A percentile compares a stretch with the other conserved stretches of the same genome.
These are phyloP conservation scores for Phocoena phocoena DNA, from an alignment of 2,113 vertebrate genomes.

Conservation along the genomic window DNA sequence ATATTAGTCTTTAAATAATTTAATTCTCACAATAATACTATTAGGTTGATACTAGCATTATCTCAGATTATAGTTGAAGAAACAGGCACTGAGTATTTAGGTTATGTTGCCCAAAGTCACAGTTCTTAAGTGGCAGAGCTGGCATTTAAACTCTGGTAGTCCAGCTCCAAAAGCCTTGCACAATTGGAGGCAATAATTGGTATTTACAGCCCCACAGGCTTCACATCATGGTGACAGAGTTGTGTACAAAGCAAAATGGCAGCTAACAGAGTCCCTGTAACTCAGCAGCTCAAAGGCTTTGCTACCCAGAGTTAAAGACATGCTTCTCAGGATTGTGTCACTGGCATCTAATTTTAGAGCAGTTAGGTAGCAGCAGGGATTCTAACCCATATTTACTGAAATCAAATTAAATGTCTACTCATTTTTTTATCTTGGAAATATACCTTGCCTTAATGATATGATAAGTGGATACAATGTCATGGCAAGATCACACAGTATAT, in stretches of 20 bases:
- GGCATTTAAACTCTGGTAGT: background rate
- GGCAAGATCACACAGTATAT: background rate
- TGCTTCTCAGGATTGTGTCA: background rate
- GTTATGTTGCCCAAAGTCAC: background rate
- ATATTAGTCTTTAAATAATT: background rate
- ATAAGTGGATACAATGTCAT: background rate
- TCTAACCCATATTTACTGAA: slow-evolving; percentile 54
- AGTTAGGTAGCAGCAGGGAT: slow-evolving; percentile 35
- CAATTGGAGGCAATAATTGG: background rate
- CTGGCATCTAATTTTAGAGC: slow-evolving; percentile 28
- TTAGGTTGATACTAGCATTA: background rate
- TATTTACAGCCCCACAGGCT: background rate
- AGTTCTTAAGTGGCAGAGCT: background rate
- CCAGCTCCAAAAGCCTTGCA: background rate
- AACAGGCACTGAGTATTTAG: background rate
- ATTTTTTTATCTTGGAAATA: slow-evolving; percentile 24
- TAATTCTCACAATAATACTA: background rate
- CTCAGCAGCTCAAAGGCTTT: background rate
- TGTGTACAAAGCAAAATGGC: background rate
- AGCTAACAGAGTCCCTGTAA: background rate
- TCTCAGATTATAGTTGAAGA: background rate
- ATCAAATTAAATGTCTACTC: slow-evolving; percentile 47
- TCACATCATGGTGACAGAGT: background rate
- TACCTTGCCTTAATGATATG: background rate
- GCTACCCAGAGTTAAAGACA: background rate